Percentiles rank a stretch among this genome's conserved stretches.
phyloP scores from a whole-genome alignment of 1,140 invertebrate genomes.

The Pseudomyrmex cubaensis region DNA sequence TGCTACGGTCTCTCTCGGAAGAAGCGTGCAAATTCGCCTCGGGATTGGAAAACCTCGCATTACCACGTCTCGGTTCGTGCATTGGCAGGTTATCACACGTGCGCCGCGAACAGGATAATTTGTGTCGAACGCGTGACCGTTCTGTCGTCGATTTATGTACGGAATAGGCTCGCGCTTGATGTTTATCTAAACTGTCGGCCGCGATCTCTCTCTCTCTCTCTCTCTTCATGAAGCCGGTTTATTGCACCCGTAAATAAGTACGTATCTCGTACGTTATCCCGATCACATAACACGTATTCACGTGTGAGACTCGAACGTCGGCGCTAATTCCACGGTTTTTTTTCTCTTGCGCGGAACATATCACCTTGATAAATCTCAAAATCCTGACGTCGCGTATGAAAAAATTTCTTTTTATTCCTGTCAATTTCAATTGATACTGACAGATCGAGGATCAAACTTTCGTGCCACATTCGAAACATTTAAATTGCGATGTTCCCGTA shows the following conservation, averaged over 20 bases:
- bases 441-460: too few relatives aligned
- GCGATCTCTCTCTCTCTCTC: slow-evolving; percentile 38
- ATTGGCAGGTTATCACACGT: slow-evolving; percentile 64
- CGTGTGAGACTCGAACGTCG: background rate
- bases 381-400: too few relatives aligned
- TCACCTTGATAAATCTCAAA: too few relatives aligned
- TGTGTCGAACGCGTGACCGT: slow-evolving; percentile 75
- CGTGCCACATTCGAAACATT: background rate
- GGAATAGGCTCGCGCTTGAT: slow-evolving; percentile 63
- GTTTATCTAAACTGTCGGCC: slow-evolving; percentile 70
- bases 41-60: slow-evolving; percentile 66
- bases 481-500: slow-evolving; percentile 9
- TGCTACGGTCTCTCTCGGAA: background rate
- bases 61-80: slow-evolving; percentile 53
- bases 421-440: too few relatives aligned
- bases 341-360: background rate
- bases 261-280: slow-evolving; percentile 23
- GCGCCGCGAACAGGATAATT: slow-evolving; percentile 70
- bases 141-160: slow-evolving; percentile 68
- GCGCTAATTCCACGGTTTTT: slow-evolving; percentile 52
- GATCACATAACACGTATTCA: background rate
- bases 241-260: slow-evolving; percentile 67
- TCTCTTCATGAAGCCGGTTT: slow-evolving; percentile 48
- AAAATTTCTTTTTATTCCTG: too few relatives aligned
- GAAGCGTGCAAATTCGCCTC: slow-evolving; percentile 35